Evolutionary conservation across 2,797 vertebrate species (phyloP).

Genomic region (Urocyon cinereoargenteus): DNA sequence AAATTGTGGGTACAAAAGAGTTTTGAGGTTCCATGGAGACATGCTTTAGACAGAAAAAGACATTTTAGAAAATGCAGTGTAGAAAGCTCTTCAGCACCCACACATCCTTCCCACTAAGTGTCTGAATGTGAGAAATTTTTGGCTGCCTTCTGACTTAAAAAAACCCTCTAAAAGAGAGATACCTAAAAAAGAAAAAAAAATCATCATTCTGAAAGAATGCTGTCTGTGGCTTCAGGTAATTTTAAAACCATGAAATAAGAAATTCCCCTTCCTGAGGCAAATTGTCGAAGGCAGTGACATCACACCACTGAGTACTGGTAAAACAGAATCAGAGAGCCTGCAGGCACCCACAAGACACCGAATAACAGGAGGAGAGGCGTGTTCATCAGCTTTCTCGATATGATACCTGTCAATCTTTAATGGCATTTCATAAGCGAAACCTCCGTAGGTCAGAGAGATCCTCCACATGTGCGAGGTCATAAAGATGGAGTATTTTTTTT

Average conservation of each 20-base stretch:
- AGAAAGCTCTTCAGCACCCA: conserved; percentile 61
- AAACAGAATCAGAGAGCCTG: neutral
- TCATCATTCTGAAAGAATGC: neutral
- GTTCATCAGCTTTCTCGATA: rapidly evolving
- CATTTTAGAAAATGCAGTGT: conserved; percentile 55
- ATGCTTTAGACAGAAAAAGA: conserved; percentile 57
- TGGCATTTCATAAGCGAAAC: neutral
- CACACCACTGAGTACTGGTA: rapidly evolving
- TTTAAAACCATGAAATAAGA: conserved; percentile 4
- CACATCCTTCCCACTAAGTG: conserved; percentile 59
- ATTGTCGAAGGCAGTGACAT: neutral
- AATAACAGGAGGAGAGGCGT: rapidly evolving
- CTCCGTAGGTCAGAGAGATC: neutral
- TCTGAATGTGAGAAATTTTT: conserved; percentile 66
- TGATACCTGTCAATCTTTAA: neutral
- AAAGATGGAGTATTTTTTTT: neutral
- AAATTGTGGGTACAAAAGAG: neutral
- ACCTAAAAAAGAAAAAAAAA: neutral
- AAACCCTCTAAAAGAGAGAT: conserved; percentile 44
- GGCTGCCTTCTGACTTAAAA: conserved; percentile 66
- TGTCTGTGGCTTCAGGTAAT: conserved; percentile 18
- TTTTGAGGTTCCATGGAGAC: conserved; percentile 58
- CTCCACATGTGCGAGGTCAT: rapidly evolving
- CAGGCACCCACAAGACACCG: rapidly evolving
- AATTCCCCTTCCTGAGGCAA: neutral